Conservation (phyloP, 2,113 vertebrate species). For the Odocoileus virginianus region DNA sequence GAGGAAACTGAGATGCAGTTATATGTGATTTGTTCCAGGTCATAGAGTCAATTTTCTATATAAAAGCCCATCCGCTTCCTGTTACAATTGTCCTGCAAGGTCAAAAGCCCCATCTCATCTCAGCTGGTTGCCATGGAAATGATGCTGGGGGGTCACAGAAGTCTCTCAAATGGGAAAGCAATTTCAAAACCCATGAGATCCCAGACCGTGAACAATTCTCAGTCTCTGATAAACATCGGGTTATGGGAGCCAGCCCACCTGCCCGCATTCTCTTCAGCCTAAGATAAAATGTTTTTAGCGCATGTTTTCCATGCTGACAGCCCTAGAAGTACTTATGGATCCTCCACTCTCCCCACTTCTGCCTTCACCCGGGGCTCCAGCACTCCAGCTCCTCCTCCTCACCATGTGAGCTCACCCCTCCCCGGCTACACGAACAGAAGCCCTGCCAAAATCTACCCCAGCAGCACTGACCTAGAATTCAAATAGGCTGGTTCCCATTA, state of each 20-base stretch:
- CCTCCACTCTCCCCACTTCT: neutral
- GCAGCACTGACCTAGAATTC: neutral
- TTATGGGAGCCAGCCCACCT: neutral
- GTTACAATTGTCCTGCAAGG: neutral
- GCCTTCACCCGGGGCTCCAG: neutral
- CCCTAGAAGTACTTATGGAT: neutral
- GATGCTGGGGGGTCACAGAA: neutral
- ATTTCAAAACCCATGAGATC: neutral
- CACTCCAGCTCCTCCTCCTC: neutral
- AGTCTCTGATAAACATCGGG: neutral
- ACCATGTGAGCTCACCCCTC: neutral
- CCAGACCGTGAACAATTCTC: rapidly evolving
- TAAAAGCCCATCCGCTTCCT: neutral
- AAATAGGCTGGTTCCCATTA: neutral
- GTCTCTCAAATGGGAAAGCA: neutral
- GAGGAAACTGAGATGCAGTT: neutral
- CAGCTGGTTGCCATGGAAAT: neutral
- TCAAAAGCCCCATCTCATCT: neutral
- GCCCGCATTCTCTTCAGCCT: neutral
- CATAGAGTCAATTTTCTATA: neutral
- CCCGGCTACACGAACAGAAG: neutral
- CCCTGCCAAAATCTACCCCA: no score
- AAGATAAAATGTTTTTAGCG: neutral
- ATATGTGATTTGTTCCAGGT: neutral
- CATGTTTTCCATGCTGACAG: neutral